Base-by-base conservation (phyloP, 2,888 invertebrate species). In the Gnatocerus cornutus region DNA sequence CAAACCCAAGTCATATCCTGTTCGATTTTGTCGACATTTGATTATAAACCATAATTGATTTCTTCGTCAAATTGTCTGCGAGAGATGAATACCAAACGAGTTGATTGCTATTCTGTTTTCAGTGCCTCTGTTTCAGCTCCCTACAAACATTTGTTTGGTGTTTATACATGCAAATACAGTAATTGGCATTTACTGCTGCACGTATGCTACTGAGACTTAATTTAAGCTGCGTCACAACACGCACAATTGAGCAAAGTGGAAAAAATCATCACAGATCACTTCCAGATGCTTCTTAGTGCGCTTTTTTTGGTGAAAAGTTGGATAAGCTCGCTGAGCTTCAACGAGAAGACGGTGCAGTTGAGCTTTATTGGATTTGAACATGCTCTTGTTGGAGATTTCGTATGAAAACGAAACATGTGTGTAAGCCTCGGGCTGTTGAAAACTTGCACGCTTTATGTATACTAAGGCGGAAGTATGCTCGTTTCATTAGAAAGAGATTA, bases 91-190 rank as follows among this genome's bases (percentile, higher is more conserved):
- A 30, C 27, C 21, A 37, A 50, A 59, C 43, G 46, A 59, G 27
- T 4, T 61, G 46, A 62, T 16, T 62, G 62, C 39, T 21, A 50
- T 62, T 62, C 50, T 33, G 41, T 50, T 62, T 62, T 50, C 62
- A 62, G 10, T 59, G 45, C 29, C 30, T 59, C 46, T 50, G 37
- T 46, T 61, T 48, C 61, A 16, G 48, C 8, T 56, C 21, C 41
- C 30, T 21, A 21, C 62, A 62, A 62, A 62, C 48, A 62, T 62
- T 62, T 62, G 62, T 62, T 62, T 39, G 37, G 62, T 62, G 62
- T 50, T 62, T 62, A 62, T 50, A 50, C 50, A 62, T 62, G 62
- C 62, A 62, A 50, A 62, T 62, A 62, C 62, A 13, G 50, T 62
- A 62, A 62, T 62, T 62, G 62, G 39, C 62, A 14, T 61, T 62